These are phyloP conservation scores for Drosophila erecta DNA, from an alignment of 1,140 invertebrate species.

Conservation along the genomic window DNA sequence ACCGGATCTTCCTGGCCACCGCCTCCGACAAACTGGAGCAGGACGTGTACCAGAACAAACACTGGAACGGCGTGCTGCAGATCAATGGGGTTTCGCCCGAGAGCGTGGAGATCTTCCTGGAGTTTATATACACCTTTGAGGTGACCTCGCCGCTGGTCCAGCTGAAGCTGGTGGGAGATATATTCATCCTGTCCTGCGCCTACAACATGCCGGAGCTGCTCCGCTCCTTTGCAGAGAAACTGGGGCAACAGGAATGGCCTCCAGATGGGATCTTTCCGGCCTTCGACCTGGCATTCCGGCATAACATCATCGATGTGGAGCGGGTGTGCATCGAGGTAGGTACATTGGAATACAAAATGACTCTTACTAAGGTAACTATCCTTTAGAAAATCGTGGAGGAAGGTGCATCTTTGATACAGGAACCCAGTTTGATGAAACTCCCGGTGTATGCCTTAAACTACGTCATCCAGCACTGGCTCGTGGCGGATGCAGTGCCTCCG, in stretches of 20 bases:
- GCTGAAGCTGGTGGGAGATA: conserved; percentile 29
- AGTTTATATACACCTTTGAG: conserved; percentile 63
- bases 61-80: conserved; percentile 58
- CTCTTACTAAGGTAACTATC: not conserved
- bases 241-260: conserved; percentile 34
- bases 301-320: conserved; percentile 51
- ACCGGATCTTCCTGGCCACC: conserved; percentile 57
- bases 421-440: conserved; percentile 30
- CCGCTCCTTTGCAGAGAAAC: conserved; percentile 10
- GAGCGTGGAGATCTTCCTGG: conserved; percentile 60
- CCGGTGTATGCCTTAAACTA: conserved; percentile 55
- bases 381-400: conserved; percentile 49
- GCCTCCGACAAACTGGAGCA: conserved; percentile 59
- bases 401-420: not conserved
- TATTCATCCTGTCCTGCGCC: conserved; percentile 46
- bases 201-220: conserved; percentile 61
- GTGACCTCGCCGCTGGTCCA: conserved; percentile 13
- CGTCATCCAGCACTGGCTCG: conserved; percentile 47
- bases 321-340: conserved; percentile 36
- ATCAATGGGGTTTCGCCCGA: conserved; percentile 59
- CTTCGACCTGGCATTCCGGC: conserved; percentile 54
- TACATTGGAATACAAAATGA: too few species aligned
- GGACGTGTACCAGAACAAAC: conserved; percentile 48
- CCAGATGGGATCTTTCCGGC: conserved; percentile 46
- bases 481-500: conserved; percentile 2